These are phyloP conservation scores for Junco hyemalis DNA, from an alignment of 2,113 vertebrate species.

Conservation along the genomic window DNA sequence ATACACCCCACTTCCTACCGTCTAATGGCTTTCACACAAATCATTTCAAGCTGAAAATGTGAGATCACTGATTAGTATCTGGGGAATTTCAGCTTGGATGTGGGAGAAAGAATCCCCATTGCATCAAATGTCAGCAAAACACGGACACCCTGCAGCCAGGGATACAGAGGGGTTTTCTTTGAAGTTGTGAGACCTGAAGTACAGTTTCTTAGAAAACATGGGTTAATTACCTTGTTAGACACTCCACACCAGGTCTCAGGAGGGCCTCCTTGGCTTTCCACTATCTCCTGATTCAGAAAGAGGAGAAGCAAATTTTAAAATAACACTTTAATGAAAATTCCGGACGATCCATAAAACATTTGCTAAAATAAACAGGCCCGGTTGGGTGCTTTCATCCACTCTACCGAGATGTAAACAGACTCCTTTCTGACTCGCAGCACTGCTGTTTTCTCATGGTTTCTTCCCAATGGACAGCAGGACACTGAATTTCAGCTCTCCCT, in stretches of 20 bases:
- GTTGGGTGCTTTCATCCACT: not conserved
- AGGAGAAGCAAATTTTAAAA: not conserved
- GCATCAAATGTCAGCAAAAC: slow-evolving; percentile 41
- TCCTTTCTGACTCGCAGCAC: not conserved
- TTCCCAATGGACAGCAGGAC: not conserved
- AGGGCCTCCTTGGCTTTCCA: slow-evolving; percentile 1
- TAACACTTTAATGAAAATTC: slow-evolving; percentile 23
- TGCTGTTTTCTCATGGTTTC: slow-evolving; percentile 29
- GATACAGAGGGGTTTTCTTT: slow-evolving; percentile 5
- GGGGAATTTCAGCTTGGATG: slow-evolving; percentile 46
- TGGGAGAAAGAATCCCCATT: slow-evolving; percentile 52
- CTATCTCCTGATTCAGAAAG: not conserved
- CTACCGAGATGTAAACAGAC: slow-evolving; percentile 1
- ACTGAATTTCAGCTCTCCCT: not conserved
- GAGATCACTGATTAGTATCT: slow-evolving; percentile 26
- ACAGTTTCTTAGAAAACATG: not conserved
- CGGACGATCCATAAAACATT: not conserved
- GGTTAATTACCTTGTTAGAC: slow-evolving; percentile 44
- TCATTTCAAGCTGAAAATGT: slow-evolving; percentile 14
- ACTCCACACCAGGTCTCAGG: not conserved
- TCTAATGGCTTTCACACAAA: slow-evolving; percentile 16
- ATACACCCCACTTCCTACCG: not conserved
- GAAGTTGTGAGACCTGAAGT: slow-evolving; percentile 42
- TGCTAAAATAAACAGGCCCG: not conserved
- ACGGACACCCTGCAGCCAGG: slow-evolving; percentile 41